Evolutionary conservation across 30 jellyfish, hydroid and myxozoan species (phyloP).

Genomic region (Mastigias papua): DNA sequence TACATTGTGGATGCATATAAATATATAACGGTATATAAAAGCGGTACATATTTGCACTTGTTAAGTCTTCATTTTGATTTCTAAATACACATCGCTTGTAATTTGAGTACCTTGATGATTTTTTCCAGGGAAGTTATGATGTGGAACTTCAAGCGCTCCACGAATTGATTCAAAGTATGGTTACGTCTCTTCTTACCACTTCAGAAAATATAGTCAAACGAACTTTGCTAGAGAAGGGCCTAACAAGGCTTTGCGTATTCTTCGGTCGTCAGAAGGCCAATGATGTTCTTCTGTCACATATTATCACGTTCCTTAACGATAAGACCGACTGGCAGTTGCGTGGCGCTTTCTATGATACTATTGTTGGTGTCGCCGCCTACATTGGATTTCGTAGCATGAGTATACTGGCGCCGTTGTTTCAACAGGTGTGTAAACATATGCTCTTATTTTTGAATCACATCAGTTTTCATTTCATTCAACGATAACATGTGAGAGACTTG

Average conservation of each 20-base stretch:
- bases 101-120: too few species aligned
- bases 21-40: too few species aligned
- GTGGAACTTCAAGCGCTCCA: conserved; percentile 92
- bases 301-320: conserved; percentile 93
- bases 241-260: conserved; percentile 93
- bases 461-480: too few species aligned
- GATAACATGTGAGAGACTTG: too few species aligned
- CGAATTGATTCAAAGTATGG: conserved; percentile 92
- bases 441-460: too few species aligned
- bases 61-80: too few species aligned
- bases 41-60: too few species aligned
- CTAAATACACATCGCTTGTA: too few species aligned
- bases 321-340: conserved; percentile 96
- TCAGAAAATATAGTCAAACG: conserved; percentile 92
- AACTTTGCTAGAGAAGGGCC: conserved; percentile 93
- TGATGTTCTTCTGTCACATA: conserved; percentile 93
- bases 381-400: conserved; percentile 93
- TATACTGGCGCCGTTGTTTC: conserved; percentile 86
- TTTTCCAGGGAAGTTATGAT: conserved; percentile 88
- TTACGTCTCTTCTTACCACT: conserved; percentile 87
- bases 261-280: conserved; percentile 99
- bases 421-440: conserved; percentile 67
- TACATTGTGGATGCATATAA: too few species aligned
- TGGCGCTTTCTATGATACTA: conserved; percentile 92
- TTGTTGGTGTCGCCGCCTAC: conserved; percentile 96